Percentiles rank a stretch among this genome's conserved stretches.
Conservation (phyloP, 2,113 vertebrate genomes). For the Felis chaus region DNA sequence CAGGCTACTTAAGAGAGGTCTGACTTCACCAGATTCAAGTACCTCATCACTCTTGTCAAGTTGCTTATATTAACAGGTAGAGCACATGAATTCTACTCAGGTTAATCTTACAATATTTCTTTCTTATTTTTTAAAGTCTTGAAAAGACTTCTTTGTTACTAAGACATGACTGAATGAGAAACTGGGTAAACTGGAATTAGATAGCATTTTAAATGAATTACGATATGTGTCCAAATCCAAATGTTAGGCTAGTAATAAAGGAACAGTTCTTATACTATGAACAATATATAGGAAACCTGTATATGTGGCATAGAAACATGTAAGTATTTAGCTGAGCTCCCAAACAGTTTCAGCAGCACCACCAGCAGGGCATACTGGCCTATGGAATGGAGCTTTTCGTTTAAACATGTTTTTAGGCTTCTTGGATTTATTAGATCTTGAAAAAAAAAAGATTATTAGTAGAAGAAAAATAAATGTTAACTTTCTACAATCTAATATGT, state of each 20-base stretch:
- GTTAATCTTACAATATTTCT: not conserved
- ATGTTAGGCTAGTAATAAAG: not conserved
- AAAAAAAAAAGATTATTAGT: conserved; percentile 74
- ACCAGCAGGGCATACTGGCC: conserved; percentile 44
- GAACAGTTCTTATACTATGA: not conserved
- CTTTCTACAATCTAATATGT: conserved; percentile 72
- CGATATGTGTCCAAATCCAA: not conserved
- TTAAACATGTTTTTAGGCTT: conserved; percentile 76
- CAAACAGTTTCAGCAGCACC: conserved; percentile 43
- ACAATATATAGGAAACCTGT: not conserved
- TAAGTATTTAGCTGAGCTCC: conserved; percentile 9
- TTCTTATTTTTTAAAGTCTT: conserved; percentile 2
- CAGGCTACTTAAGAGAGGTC: not conserved
- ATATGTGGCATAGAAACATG: not conserved
- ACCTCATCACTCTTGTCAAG: not conserved
- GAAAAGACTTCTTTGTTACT: not conserved
- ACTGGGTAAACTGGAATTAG: not conserved
- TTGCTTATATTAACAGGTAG: not conserved
- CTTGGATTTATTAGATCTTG: conserved; percentile 74
- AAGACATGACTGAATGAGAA: not conserved
- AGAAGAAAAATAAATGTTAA: conserved; percentile 78
- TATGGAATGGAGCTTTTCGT: conserved; percentile 32
- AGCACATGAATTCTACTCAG: not conserved
- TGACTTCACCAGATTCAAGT: conserved; percentile 22
- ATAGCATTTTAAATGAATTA: not conserved